These are phyloP conservation scores for human (Homo sapiens) DNA, from an alignment of 2,113 vertebrate genomes.

Conservation along the genomic window GRCh38 chr9:26423501-26424000, in stretches of 20 bases:
- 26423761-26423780: neutral
- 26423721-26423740: neutral
- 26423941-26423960: neutral
- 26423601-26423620: neutral
- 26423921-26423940: neutral
- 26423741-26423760: neutral
- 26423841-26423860: neutral
- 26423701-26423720: neutral
- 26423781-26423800: neutral
- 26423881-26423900: neutral
- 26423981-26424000: neutral
- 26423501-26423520: neutral
- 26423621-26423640: neutral
- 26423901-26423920: neutral
- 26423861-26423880: neutral
- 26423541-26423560: neutral
- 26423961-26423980: neutral
- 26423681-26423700: neutral
- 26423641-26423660: neutral
- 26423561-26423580: neutral
- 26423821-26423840: neutral
- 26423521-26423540: neutral
- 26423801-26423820: neutral
- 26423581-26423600: neutral
- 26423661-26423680: neutral